A percentile compares a stretch with the other conserved stretches of the same genome.
Evolutionary conservation across 2,888 invertebrate species (phyloP).

Genomic region (Platypus cylindrus): DNA sequence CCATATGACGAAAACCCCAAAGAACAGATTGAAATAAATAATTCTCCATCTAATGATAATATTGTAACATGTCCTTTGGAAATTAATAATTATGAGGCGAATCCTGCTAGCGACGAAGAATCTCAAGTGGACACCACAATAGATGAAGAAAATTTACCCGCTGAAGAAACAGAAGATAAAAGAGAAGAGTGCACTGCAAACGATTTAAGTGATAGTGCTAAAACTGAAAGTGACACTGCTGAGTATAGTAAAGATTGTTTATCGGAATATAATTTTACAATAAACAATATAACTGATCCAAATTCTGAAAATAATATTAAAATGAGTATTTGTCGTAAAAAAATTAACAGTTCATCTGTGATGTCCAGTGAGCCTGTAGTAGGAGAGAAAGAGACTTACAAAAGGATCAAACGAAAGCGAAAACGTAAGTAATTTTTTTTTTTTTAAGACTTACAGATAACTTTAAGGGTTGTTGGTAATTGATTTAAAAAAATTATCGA

Average conservation of each 20-base stretch:
- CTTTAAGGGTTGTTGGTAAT: too few relatives aligned
- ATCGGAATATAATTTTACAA: constrained; percentile 22
- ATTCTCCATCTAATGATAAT: constrained; percentile 15
- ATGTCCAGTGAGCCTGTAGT: constrained; percentile 29
- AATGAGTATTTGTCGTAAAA: constrained; percentile 34
- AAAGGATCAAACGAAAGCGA: constrained; percentile 27
- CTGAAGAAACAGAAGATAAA: constrained; percentile 16
- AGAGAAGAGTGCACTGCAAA: constrained; percentile 16
- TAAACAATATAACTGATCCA: constrained; percentile 24
- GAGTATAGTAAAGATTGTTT: constrained; percentile 16
- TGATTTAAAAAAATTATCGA: too few relatives aligned
- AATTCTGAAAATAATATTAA: constrained; percentile 33
- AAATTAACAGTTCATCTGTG: constrained; percentile 33
- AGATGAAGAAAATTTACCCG: constrained; percentile 13
- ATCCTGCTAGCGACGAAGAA: constrained; percentile 21
- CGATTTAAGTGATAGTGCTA: constrained; percentile 17
- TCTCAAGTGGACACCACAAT: constrained; percentile 20
- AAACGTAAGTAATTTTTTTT: constrained; percentile 24
- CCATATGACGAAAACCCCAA: constrained; percentile 27
- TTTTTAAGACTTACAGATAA: constrained; percentile 1
- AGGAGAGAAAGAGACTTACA: constrained; percentile 27
- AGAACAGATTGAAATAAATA: constrained; percentile 18
- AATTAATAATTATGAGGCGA: constrained; percentile 16
- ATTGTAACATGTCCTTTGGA: constrained; percentile 18
- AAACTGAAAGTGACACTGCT: constrained; percentile 22